Percentiles rank a stretch among this genome's conserved stretches.
Evolutionary conservation across 2,113 vertebrate genomes (phyloP).

Genomic region (Tonatia bakeri): DNA sequence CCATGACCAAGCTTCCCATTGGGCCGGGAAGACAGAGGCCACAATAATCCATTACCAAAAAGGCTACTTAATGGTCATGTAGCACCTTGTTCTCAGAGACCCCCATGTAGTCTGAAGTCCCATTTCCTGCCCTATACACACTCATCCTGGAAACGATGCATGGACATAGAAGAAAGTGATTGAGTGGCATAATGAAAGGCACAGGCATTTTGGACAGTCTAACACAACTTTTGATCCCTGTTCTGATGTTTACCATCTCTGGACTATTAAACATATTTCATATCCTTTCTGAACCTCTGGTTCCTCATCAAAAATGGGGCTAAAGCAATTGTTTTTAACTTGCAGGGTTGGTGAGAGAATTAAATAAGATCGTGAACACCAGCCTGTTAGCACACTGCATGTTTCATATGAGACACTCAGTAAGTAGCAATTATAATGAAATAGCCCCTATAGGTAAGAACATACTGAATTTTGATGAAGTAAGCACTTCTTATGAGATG

Average conservation of each 20-base stretch:
- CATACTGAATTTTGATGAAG: not conserved
- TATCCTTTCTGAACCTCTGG: not conserved
- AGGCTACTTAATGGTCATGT: slow-evolving; percentile 54
- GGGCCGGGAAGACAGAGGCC: slow-evolving; percentile 55
- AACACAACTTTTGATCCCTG: not conserved
- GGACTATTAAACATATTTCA: not conserved
- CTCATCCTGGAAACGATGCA: not conserved
- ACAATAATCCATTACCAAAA: slow-evolving; percentile 58
- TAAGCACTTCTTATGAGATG: not conserved
- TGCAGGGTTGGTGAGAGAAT: not conserved
- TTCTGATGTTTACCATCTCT: not conserved
- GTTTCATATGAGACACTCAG: not conserved
- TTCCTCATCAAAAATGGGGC: not conserved
- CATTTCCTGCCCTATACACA: not conserved
- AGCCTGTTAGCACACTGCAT: not conserved
- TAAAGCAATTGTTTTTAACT: not conserved
- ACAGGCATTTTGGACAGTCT: not conserved
- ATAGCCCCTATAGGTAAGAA: not conserved
- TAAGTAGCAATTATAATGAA: not conserved
- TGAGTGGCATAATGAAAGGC: not conserved
- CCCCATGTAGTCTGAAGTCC: not conserved
- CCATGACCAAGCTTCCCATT: slow-evolving; percentile 47
- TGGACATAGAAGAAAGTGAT: not conserved
- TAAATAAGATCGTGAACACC: not conserved
- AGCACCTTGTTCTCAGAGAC: slow-evolving; percentile 40